Base-by-base conservation (phyloP, 2,113 vertebrate species). In the Guaruba guarouba region DNA sequence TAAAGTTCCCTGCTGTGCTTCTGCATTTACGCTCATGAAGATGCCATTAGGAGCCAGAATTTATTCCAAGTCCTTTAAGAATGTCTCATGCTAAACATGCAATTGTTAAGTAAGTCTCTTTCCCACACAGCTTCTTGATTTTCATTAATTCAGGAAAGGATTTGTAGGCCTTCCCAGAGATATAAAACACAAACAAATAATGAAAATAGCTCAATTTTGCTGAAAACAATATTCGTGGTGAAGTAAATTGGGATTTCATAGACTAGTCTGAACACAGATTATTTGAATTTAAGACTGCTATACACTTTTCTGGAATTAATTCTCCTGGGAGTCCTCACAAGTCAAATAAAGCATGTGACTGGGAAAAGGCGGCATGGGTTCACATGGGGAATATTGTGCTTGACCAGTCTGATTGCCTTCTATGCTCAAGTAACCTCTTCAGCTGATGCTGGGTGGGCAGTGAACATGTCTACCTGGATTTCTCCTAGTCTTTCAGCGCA, bases 11-110 rank as follows among this genome's bases (percentile, higher is more conserved):
- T 59, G 64, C n/a, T 63, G 55, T 59, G 68, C 46, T 81, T 48
- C 51, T 75, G 35, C 39, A 91, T 90, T 91, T 87, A 52, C 87
- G 64, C 82, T 91, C 39, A 91, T 89, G 78, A 95, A 64, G 48
- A 82, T 75, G 51, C 23, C 48, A 90, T 93, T 95, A 94, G 44
- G 43, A 90, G 19, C 29, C 28, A 87, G 83, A 78, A 82, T 85
- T 82, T 93, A 82, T 90, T 93, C 62, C 68, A 75, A 91, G 57
- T 71, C 20, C 16, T 94, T 91, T 91, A 94, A 87, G 62, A 85
- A 64, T 39, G 35, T 73, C 35, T 82, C 9, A 61, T 11, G 39
- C 11, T 75, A 93, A 89, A 90, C 16, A 76, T 75, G 35, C 4
- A 41, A 55, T 63, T 82, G 89, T 91, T 81, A 92, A 88, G 23